Evolutionary conservation across 2,888 invertebrate genomes (phyloP), one percentile per base, ranked within the genome.

Genomic region (Campoplex nolae): DNA sequence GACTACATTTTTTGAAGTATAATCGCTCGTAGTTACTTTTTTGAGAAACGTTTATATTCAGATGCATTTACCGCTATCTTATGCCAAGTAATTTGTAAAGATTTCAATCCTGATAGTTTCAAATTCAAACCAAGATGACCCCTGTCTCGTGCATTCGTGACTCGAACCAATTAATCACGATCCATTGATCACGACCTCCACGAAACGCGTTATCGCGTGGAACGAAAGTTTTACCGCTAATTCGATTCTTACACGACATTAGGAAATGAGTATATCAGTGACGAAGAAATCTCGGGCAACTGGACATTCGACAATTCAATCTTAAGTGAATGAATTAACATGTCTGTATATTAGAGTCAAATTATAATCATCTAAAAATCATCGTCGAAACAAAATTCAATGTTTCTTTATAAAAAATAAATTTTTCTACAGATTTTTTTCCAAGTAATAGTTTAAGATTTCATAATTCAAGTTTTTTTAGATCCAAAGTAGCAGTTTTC

Each of bases 161-260:
- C 28, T 71, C 56, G 45, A 45, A 32, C 58, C 79, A 45, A 71
- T 79, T 71, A 79, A 79, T 58, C 58, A 58, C 28, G 71, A 58
- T 42, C 70, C 58, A 58, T 79, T 58, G 79, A 18, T 32, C 56
- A 58, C 79, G 56, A 58, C 32, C 58, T 42, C 70, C 42, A 28
- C 16, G 13, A n/a, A 68, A 76, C 23, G 1, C 68, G 45, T 7
- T 68, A 68, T 56, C 45, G 32, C 48, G 35, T 45, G 45, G 35
- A 67, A 67, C 9, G 45, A 71, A 79, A 79, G 79, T 79, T 79
- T 79, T 58, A 70, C 68, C 45, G 45, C 56, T 48, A 65, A 45
- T 56, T 32, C 56, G 70, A 70, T 58, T 28, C 56, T 70, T 70
- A 28, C 79, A 45, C 42, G 79, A 70, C 70, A 79, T 79, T 70